Percentiles rank a stretch among this genome's conserved stretches.
Evolutionary conservation across 2,797 vertebrate genomes (phyloP).

Genomic region (Falco concolor): DNA sequence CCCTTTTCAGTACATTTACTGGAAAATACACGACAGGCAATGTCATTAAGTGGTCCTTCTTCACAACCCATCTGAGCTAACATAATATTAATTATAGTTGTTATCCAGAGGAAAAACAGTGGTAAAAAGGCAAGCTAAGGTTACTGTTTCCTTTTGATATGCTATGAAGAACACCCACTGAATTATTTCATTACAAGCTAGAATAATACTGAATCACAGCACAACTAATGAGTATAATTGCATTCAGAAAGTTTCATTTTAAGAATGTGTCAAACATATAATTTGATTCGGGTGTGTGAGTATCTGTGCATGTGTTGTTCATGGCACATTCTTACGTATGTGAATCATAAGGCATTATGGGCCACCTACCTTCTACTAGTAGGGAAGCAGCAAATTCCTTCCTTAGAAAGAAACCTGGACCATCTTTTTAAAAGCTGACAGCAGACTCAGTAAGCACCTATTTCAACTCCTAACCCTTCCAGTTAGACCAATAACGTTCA

Average conservation of each 20-base stretch:
- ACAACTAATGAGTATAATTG: not conserved
- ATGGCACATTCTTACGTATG: not conserved
- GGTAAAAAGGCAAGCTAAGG: not conserved
- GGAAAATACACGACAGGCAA: not conserved
- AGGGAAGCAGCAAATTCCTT: not conserved
- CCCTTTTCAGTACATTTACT: not conserved
- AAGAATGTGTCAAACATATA: constrained; percentile 40
- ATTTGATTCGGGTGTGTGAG: constrained; percentile 31
- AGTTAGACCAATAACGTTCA: not conserved
- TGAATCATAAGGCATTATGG: constrained; percentile 2
- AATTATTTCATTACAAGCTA: not conserved
- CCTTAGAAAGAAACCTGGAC: not conserved
- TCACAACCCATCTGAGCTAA: not conserved
- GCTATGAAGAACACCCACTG: not conserved
- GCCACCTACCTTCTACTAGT: not conserved
- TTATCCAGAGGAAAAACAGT: not conserved
- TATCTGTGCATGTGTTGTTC: not conserved
- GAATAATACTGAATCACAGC: constrained; percentile 30
- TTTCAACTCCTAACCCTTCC: not conserved
- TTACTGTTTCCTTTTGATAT: not conserved
- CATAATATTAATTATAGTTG: not conserved
- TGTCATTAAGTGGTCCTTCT: not conserved
- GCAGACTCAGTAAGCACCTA: not conserved
- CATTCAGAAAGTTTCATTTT: constrained; percentile 36
- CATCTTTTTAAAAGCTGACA: not conserved